These are phyloP conservation scores for Brachynemurus nebulosus DNA, from an alignment of 2,888 invertebrate species.

Conservation along the genomic window DNA sequence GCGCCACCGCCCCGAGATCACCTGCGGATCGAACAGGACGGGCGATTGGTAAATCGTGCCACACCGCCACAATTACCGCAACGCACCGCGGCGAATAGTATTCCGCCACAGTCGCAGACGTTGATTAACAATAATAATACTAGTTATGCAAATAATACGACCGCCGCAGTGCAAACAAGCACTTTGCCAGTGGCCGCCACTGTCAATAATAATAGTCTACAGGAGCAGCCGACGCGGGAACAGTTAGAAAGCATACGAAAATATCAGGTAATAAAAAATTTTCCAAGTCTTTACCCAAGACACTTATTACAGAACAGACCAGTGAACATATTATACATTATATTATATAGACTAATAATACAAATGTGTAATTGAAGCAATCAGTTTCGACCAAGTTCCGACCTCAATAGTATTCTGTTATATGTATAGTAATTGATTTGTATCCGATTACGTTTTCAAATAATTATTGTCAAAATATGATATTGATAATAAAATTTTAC, in stretches of 20 bases:
- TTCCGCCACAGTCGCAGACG: background rate
- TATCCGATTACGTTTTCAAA: background rate
- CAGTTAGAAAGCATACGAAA: conserved; percentile 85
- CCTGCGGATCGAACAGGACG: conserved; percentile 44
- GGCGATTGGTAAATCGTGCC: conserved; percentile 37
- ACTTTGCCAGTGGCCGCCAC: conserved; percentile 28
- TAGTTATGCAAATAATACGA: conserved; percentile 28
- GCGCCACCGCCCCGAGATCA: conserved; percentile 52
- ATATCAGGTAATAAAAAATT: conserved; percentile 58
- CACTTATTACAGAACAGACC: too few relatives aligned
- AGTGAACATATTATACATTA: too few relatives aligned
- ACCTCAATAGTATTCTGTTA: too few relatives aligned
- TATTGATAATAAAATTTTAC: too few relatives aligned
- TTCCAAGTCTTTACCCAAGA: too few relatives aligned
- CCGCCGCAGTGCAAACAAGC: conserved; percentile 34
- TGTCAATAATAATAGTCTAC: conserved; percentile 8
- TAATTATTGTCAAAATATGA: too few relatives aligned
- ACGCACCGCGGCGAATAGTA: conserved; percentile 2
- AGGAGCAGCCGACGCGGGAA: conserved; percentile 55
- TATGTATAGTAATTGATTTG: too few relatives aligned
- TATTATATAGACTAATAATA: too few relatives aligned
- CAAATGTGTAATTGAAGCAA: too few relatives aligned
- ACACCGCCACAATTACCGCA: conserved; percentile 15
- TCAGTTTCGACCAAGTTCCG: too few relatives aligned
- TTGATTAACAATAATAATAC: conserved; percentile 8